Percentiles rank a stretch among this genome's conserved stretches.
Conservation (phyloP, 2,888 invertebrate species). For the Lycaena phlaeas region DNA sequence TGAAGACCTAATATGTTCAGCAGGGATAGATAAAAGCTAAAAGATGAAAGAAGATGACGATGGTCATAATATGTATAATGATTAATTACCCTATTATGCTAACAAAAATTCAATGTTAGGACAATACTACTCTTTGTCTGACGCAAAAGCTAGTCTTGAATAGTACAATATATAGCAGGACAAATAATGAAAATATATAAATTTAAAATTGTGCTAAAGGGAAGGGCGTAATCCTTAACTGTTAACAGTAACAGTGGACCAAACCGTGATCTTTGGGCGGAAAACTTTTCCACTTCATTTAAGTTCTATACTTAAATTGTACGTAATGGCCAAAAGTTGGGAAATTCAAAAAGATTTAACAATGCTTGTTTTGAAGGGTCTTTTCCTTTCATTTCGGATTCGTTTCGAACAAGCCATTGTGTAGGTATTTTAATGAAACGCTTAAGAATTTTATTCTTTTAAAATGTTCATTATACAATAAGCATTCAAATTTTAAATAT, state of each 20-base stretch:
- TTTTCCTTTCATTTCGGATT: conserved; percentile 42
- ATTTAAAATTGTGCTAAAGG: no score
- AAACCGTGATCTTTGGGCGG: conserved; percentile 43
- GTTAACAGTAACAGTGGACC: conserved; percentile 22
- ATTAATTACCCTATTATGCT: no score
- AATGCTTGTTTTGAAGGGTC: conserved; percentile 65
- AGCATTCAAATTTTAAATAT: no score
- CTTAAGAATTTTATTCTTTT: conserved; percentile 12
- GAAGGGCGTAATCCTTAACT: conserved; percentile 17
- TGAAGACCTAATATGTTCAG: no score
- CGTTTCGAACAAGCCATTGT: conserved; percentile 40
- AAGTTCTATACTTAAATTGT: conserved; percentile 67
- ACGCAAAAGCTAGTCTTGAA: no score
- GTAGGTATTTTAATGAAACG: conserved; percentile 21
- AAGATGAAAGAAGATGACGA: no score
- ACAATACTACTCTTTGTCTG: no score
- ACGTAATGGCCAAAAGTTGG: conserved; percentile 64
- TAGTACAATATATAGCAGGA: no score
- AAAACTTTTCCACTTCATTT: conserved; percentile 71
- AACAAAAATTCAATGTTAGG: no score
- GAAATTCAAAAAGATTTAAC: conserved; percentile 66
- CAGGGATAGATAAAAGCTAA: no score
- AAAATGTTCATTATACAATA: conserved; percentile 6
- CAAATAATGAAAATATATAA: no score
- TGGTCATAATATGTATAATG: no score